Conservation (phyloP, 2,888 invertebrate genomes). For the Caradrina clavipalpis region DNA sequence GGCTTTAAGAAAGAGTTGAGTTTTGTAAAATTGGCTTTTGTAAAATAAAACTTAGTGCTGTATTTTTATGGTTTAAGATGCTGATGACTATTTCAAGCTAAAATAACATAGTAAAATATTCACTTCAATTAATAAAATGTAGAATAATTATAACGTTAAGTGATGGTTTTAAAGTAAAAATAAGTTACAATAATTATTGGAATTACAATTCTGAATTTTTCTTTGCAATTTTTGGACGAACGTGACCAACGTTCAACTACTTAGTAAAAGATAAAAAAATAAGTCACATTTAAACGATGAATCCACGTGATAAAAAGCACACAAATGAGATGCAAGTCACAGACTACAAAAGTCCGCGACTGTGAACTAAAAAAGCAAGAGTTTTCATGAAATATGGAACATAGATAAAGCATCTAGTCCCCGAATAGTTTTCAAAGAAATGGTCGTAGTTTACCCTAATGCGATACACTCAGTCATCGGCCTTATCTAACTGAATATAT, state of each 20-base stretch:
- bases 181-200: no score
- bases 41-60: no score
- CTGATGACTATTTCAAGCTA: no score
- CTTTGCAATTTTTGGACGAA: neutral
- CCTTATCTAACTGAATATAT: conserved; percentile 84
- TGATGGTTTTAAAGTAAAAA: no score
- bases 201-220: no score
- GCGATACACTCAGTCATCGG: conserved; percentile 83
- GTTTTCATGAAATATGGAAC: conserved; percentile 79
- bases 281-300: neutral
- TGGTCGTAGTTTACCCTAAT: conserved; percentile 82
- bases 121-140: no score
- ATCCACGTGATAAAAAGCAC: conserved; percentile 11
- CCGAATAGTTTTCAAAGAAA: conserved; percentile 85
- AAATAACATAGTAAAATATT: no score
- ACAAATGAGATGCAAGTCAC: conserved; percentile 62
- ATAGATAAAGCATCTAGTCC: conserved; percentile 77
- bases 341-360: conserved; percentile 49
- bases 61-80: no score
- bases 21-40: no score
- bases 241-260: neutral
- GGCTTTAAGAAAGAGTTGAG: neutral
- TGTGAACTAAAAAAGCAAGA: conserved; percentile 68
- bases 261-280: neutral
- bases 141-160: no score